phyloP scores from a whole-genome alignment of 1,140 invertebrate species.

The Reticulitermes speratus region DNA sequence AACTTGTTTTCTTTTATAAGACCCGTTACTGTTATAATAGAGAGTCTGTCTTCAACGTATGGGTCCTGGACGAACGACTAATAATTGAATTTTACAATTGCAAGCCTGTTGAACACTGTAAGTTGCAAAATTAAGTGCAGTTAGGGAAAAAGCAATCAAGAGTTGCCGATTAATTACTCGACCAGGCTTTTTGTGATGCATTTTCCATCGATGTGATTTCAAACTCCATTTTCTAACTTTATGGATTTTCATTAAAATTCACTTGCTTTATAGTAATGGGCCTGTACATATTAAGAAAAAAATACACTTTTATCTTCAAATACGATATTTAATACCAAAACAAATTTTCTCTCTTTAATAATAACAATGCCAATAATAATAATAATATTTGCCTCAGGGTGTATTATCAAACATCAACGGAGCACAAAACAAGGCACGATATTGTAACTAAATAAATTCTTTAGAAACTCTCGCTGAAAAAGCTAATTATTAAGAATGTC shows the following conservation, averaged over 20 bases:
- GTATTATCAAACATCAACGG: too few relatives aligned
- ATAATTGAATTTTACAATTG: background rate
- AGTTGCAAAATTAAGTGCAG: background rate
- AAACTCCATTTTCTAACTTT: background rate
- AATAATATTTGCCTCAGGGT: too few relatives aligned
- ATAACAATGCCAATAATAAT: too few relatives aligned
- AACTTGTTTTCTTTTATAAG: background rate
- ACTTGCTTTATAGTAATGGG: too few relatives aligned
- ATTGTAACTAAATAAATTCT: too few relatives aligned
- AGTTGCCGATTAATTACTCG: background rate
- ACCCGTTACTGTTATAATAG: background rate
- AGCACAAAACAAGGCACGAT: too few relatives aligned
- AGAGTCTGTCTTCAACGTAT: background rate
- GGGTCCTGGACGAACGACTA: background rate
- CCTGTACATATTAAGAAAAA: too few relatives aligned
- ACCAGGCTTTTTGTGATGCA: background rate
- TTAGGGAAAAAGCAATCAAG: background rate
- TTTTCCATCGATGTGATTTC: background rate
- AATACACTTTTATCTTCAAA: too few relatives aligned
- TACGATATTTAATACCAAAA: too few relatives aligned
- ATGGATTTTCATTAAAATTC: background rate
- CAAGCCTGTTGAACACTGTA: background rate
- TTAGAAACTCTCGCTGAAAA: too few relatives aligned
- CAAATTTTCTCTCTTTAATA: too few relatives aligned
- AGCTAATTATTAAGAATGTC: too few relatives aligned